Base-by-base conservation (phyloP, 1,140 invertebrate genomes). In the Pogonognathellus flavescens region DNA sequence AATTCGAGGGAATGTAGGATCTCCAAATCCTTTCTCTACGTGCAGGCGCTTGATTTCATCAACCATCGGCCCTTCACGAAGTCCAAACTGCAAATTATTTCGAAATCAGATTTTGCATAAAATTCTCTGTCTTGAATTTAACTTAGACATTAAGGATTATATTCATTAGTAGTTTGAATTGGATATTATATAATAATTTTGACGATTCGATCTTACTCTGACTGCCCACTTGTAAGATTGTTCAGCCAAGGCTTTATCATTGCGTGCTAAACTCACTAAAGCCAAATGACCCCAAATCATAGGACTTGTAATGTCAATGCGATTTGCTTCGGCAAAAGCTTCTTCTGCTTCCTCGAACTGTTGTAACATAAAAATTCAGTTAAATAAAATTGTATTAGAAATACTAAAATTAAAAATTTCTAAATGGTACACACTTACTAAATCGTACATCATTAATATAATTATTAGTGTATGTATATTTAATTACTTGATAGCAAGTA, bases 201-300 rank as follows among this genome's bases (percentile, higher is more conserved):
- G n/a, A n/a, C n/a, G n/a, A n/a, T n/a, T 41, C 11, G 8, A 10
- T 9, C 85, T 80, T 87, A 87, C 84, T 55, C 86, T 11, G 0
- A 88, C 41, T 9, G 88, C 88, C 88, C 88, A 88, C 31, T 87
- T 88, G 70, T 87, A 88, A 14, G 80, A 41, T 62, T 88, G 85
- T 52, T 88, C 85, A 7, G 88, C 84, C 5, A 87, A 60, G 5
- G 53, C 20, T 60, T 59, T 11, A 76, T 86, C 82, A 16, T 60
- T 80, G 41, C 72, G 86, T 6, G 83, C 59, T 16, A 90, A 89
- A 81, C 89, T 91, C 10, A 91, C 87, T 1, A 91, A 85, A n/a
- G 91, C 89, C 7, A 92, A 85, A 76, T 91, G 90, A 1, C 86
- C 90, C 91, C 91, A 92, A 18, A 90, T 86, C 0, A 88, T 88